Evolutionary conservation across 2,888 invertebrate genomes (phyloP).

Genomic region (Scaptomyza polygonia): DNA sequence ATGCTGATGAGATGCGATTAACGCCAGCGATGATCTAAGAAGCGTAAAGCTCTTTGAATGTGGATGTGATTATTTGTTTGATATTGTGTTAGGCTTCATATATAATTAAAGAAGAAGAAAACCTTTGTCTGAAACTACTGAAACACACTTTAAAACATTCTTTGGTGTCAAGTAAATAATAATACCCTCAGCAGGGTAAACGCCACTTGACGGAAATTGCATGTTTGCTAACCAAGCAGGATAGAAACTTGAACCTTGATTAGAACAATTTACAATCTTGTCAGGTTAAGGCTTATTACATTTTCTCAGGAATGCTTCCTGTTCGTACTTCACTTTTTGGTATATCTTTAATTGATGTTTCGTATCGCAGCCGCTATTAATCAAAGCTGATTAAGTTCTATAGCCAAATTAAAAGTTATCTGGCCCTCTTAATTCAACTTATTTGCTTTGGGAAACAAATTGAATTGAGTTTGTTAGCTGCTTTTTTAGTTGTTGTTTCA

Average conservation of each 20-base stretch:
- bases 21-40: slow-evolving; percentile 18
- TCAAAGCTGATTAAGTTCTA: slow-evolving; percentile 40
- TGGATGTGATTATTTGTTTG: background rate
- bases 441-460: slow-evolving; percentile 46
- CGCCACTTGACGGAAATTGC: too few species aligned
- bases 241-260: too few species aligned
- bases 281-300: background rate
- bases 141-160: too few species aligned
- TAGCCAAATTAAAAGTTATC: slow-evolving; percentile 42
- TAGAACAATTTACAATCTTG: too few species aligned
- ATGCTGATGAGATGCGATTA: slow-evolving; percentile 32
- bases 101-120: too few species aligned
- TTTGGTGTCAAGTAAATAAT: background rate
- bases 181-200: background rate
- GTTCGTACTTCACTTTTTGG: background rate
- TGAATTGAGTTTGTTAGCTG: slow-evolving; percentile 41
- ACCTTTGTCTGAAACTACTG: too few species aligned
- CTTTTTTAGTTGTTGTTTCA: slow-evolving; percentile 7
- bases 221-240: too few species aligned
- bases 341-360: background rate
- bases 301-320: background rate
- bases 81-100: too few species aligned
- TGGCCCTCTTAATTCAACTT: slow-evolving; percentile 17
- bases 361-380: slow-evolving; percentile 55
- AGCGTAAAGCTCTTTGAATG: slow-evolving; percentile 2